Evolutionary conservation across 2,888 invertebrate species (phyloP).

Genomic region (Stictocephala bisonia): DNA sequence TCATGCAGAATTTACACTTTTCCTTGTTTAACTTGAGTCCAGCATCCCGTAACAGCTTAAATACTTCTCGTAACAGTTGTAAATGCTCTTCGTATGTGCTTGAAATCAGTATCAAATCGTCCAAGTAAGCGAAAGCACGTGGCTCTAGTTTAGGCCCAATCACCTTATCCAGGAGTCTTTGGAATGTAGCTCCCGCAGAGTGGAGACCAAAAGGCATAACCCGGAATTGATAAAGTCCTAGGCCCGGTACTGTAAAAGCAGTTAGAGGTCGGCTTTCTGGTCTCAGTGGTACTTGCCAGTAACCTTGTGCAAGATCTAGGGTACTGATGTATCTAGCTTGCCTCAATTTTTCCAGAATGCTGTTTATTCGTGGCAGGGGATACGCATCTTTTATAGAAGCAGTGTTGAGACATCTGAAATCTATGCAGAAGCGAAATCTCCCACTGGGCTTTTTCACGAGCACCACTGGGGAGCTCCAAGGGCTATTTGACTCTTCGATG

Average conservation of each 20-base stretch:
- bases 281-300: slow-evolving; percentile 52
- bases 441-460: too few species aligned
- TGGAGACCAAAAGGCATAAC: slow-evolving; percentile 60
- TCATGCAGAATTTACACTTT: slow-evolving; percentile 55
- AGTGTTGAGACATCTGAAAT: slow-evolving; percentile 48
- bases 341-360: slow-evolving; percentile 51
- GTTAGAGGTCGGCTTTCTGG: slow-evolving; percentile 49
- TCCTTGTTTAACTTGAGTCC: slow-evolving; percentile 55
- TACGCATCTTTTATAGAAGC: too few species aligned
- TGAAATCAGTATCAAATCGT: slow-evolving; percentile 21
- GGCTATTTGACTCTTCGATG: too few species aligned
- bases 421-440: slow-evolving; percentile 52
- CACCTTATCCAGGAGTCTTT: slow-evolving; percentile 58
- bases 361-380: slow-evolving; percentile 50
- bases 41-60: slow-evolving; percentile 47
- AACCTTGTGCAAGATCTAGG: slow-evolving; percentile 51
- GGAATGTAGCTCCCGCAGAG: slow-evolving; percentile 59
- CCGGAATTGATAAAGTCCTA: slow-evolving; percentile 49
- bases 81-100: slow-evolving; percentile 54
- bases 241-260: slow-evolving; percentile 53
- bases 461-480: too few species aligned
- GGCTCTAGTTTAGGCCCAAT: slow-evolving; percentile 57
- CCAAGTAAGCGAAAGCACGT: slow-evolving; percentile 27
- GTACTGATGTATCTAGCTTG: slow-evolving; percentile 52
- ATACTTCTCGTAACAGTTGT: slow-evolving; percentile 48